Base-by-base conservation (phyloP, 2,797 vertebrate species). In the Nasua narica region DNA sequence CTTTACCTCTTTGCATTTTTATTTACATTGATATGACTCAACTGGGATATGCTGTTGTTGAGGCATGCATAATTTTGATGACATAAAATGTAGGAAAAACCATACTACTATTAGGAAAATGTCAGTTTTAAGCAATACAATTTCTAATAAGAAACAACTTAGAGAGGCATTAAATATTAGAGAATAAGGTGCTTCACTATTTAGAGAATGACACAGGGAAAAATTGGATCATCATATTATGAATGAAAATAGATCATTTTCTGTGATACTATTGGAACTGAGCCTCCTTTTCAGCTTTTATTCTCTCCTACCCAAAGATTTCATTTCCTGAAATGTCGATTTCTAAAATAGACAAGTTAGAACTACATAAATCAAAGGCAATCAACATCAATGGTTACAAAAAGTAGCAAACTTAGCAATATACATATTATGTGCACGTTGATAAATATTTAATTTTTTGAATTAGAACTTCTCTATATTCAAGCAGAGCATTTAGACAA, bases 1-100 rank as follows among this genome's bases (percentile, higher is more conserved):
- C 93, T 97, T 98, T 79, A 60, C 96, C 94, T 97, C 91, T 97
- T 96, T 97, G 83, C 93, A 96, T 95, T 98, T 98, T 93, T 98
- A 97, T 98, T 97, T 98, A 93, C 86, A 67, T 91, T 95, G 88
- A 27, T 95, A 78, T 48, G 87, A 91, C 87, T 97, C 96, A 97
- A 87, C 62, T 87, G 77, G 94, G 94, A 97, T 83, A 70, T 32
- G 35, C 48, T 62, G 1, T 11, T 96, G 54, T 76, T 95, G 96
- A 97, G 48, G 54, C 89, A 85, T 40, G 74, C 77, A 86, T 97
- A 97, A 97, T 94, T 96, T 91, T 97, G 98, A 94, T 87, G 58
- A 83, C 43, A 96, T 69, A 88, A 97, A 98, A 92, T 46, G 87
- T 37, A 98, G 87, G 27, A 27, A 84, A 97, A 92, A 56, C 13